phyloP scores from a whole-genome alignment of 2,113 vertebrate genomes.

The Podilymbus podiceps region DNA sequence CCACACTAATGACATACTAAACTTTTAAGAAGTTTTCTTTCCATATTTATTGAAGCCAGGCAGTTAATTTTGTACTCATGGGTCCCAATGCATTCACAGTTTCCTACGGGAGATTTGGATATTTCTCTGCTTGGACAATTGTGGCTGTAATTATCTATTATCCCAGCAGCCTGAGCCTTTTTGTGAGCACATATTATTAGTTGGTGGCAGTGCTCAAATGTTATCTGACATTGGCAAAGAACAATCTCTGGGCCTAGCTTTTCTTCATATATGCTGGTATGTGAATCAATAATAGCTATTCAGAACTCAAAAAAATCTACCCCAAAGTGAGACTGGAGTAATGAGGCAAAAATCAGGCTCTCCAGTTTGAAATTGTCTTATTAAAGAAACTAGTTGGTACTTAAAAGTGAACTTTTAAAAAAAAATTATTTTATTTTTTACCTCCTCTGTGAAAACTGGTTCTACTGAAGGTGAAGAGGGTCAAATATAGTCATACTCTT shows the following conservation, averaged over 20 bases:
- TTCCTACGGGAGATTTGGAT: conserved; percentile 51
- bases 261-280: conserved; percentile 25
- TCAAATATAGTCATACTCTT: not conserved
- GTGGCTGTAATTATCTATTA: conserved; percentile 53
- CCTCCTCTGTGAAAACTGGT: not conserved
- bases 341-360: conserved; percentile 33
- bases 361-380: not conserved
- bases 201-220: conserved; percentile 27
- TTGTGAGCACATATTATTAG: conserved; percentile 32
- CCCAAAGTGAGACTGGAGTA: conserved; percentile 28
- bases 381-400: conserved; percentile 1
- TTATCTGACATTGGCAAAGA: conserved; percentile 40
- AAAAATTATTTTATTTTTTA: not conserved
- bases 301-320: conserved; percentile 24
- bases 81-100: conserved; percentile 9
- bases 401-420: not conserved
- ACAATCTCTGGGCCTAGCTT: conserved; percentile 20
- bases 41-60: conserved; percentile 51
- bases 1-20: conserved; percentile 33
- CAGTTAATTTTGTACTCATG: conserved; percentile 38
- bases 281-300: conserved; percentile 44
- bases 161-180: conserved; percentile 7
- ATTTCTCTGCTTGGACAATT: conserved; percentile 52
- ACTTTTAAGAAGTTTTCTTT: conserved; percentile 63
- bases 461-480: not conserved